These are phyloP conservation scores for Columbina picui DNA, from an alignment of 2,113 vertebrate genomes.

Conservation along the genomic window DNA sequence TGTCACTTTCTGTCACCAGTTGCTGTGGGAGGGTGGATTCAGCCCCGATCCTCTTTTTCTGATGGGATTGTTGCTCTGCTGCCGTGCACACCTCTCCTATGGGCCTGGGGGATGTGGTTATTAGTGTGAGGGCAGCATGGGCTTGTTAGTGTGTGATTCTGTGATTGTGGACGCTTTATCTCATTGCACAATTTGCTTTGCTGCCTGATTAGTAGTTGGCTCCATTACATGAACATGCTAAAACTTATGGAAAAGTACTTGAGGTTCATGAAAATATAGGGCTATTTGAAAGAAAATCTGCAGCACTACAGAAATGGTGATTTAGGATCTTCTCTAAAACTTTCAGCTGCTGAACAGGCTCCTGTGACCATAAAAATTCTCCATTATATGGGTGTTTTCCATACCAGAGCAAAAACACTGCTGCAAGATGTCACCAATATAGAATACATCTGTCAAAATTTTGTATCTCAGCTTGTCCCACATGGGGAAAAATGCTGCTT, in stretches of 20 bases:
- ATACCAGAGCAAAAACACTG: not conserved
- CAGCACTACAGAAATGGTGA: not conserved
- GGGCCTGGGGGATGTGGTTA: not conserved
- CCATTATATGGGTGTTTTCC: not conserved
- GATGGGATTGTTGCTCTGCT: not conserved
- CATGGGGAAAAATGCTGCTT: not conserved
- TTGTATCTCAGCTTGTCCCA: not conserved
- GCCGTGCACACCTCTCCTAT: accelerated
- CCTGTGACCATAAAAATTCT: not conserved
- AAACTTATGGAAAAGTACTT: not conserved
- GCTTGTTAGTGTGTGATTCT: too few relatives aligned
- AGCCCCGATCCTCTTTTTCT: not conserved
- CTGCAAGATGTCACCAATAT: not conserved
- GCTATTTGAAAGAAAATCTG: not conserved
- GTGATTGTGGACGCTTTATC: not conserved
- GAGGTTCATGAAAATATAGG: not conserved
- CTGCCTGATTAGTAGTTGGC: not conserved
- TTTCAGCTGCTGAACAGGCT: not conserved
- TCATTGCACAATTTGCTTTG: accelerated
- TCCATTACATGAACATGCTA: accelerated
- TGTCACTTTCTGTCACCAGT: not conserved
- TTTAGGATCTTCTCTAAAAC: not conserved
- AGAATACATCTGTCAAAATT: not conserved
- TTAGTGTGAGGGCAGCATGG: not conserved
- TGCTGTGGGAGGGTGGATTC: not conserved